A percentile compares a stretch with the other conserved stretches of the same genome.
Conservation (phyloP, 2,113 vertebrate genomes). For the Geothlypis trichas region DNA sequence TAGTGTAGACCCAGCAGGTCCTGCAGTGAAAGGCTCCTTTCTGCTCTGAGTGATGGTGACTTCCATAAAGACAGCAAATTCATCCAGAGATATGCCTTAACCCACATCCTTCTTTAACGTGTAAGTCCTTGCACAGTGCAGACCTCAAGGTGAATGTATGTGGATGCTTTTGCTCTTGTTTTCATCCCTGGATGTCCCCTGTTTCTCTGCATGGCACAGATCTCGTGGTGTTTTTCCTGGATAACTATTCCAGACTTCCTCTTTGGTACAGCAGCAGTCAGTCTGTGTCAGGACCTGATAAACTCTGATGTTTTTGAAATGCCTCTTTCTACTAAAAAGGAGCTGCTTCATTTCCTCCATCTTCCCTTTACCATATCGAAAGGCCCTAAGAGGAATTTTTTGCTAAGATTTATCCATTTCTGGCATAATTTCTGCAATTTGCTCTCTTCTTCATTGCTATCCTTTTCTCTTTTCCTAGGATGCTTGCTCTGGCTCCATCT, state of each 20-base stretch:
- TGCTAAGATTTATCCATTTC: background rate
- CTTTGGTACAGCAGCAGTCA: background rate
- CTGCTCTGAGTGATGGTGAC: background rate
- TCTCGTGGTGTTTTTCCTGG: fast-evolving
- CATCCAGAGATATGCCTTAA: background rate
- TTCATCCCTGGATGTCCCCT: background rate
- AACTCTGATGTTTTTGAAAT: background rate
- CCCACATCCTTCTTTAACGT: constrained; percentile 6
- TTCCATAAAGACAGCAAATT: constrained; percentile 23
- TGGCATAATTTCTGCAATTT: background rate
- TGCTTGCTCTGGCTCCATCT: background rate
- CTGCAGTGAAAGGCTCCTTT: constrained; percentile 51
- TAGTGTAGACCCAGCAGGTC: background rate
- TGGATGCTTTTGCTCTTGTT: background rate
- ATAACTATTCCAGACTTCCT: background rate
- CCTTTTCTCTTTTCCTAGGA: background rate
- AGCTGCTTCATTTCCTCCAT: background rate
- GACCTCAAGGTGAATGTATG: background rate
- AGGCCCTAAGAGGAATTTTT: background rate
- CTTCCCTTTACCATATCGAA: background rate
- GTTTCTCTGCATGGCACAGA: background rate
- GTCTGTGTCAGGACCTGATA: fast-evolving
- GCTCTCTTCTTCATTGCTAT: background rate
- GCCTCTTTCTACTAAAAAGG: background rate
- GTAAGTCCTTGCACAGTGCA: fast-evolving